Evolutionary conservation across 2,888 invertebrate species (phyloP).

Genomic region (Molanna angustata): DNA sequence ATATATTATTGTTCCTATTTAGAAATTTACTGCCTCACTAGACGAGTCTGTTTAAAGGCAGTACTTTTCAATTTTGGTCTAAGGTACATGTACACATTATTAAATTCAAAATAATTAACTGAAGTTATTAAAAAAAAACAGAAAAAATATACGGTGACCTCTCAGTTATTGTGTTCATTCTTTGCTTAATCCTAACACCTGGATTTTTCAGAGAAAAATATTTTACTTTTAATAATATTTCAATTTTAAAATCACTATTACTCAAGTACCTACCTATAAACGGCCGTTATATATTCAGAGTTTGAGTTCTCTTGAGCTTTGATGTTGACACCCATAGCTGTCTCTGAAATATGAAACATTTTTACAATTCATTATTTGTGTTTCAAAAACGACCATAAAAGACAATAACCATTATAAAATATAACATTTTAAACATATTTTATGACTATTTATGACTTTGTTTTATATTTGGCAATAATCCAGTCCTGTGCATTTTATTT

Average conservation of each 20-base stretch:
- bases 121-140: neutral
- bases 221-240: neutral
- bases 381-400: neutral
- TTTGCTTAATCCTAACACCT: too few species aligned
- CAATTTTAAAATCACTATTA: neutral
- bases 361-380: neutral
- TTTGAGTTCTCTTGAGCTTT: slow-evolving; percentile 53
- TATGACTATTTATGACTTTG: neutral
- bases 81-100: too few species aligned
- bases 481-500: neutral
- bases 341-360: slow-evolving; percentile 44
- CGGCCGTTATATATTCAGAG: slow-evolving; percentile 53
- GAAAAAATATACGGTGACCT: too few species aligned
- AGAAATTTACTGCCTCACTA: too few species aligned
- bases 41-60: too few species aligned
- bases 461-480: neutral
- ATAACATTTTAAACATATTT: neutral
- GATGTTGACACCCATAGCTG: slow-evolving; percentile 62
- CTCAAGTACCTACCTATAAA: slow-evolving; percentile 35
- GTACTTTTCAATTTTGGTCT: too few species aligned
- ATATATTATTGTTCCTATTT: too few species aligned
- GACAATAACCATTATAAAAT: neutral
- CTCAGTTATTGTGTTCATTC: too few species aligned
- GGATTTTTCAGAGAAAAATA: too few species aligned
- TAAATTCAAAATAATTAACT: too few species aligned